Conservation (phyloP, 2,797 vertebrate species). For the Spatula versicolor region DNA sequence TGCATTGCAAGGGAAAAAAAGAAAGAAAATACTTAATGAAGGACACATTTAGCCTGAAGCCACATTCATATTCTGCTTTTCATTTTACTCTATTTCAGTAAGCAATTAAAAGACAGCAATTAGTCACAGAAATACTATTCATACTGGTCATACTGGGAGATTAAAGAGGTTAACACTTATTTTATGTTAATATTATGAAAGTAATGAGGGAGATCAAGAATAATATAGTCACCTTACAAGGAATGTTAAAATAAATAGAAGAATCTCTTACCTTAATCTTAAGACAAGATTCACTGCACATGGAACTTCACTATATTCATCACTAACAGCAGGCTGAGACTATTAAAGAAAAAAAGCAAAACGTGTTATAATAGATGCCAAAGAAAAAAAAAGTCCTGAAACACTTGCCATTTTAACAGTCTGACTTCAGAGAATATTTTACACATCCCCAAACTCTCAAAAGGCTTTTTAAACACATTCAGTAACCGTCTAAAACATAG, state of each 20-base stretch:
- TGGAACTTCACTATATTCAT: conserved; percentile 81
- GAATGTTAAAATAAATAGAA: conserved; percentile 36
- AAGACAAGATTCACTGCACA: conserved; percentile 94
- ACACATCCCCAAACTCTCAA: neutral
- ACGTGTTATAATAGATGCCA: neutral
- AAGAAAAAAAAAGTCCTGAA: neutral
- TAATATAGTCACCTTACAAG: neutral
- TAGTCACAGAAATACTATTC: conserved; percentile 62
- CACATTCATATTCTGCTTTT: conserved; percentile 63
- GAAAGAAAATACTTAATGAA: conserved; percentile 76
- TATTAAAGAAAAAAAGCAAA: conserved; percentile 64
- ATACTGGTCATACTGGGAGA: conserved; percentile 62
- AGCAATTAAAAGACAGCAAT: conserved; percentile 73
- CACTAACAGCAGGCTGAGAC: conserved; percentile 85
- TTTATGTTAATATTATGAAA: conserved; percentile 71
- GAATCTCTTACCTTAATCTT: conserved; percentile 90
- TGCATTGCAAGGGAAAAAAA: conserved; percentile 54
- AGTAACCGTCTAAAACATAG: neutral
- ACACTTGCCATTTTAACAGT: neutral
- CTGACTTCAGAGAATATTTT: conserved; percentile 28
- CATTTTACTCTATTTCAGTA: conserved; percentile 55
- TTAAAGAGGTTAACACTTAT: conserved; percentile 60
- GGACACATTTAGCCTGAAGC: conserved; percentile 70
- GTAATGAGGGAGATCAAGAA: conserved; percentile 57
- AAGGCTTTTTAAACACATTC: conserved; percentile 18